Base-by-base conservation (phyloP, 2,888 invertebrate species). In the Eurytoma californica region DNA sequence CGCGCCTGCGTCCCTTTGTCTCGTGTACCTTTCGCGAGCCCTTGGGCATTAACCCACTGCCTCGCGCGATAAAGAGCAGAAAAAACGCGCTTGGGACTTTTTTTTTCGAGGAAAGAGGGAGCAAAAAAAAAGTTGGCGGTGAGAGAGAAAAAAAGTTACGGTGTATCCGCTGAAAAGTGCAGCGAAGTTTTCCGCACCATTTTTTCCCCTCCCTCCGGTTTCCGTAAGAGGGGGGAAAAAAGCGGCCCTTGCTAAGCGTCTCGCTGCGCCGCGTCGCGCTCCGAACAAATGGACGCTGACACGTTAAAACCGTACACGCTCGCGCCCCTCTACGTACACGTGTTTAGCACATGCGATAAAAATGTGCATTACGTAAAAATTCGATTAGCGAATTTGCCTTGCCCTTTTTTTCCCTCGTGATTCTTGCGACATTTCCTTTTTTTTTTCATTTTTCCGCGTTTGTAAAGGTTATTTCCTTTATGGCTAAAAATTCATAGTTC, bases 1-100 rank as follows among this genome's bases (percentile, higher is more conserved):
- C n/a, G 39, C 39, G 18, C 3, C 7, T 4, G 39, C 63, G 24
- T 18, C 69, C 69, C 39, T 57, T 69, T 69, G 69, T 69, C 30
- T 55, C 53, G 4, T 20, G n/a, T 51, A 67, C 53, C 67, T 57
- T 58, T 16, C 53, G n/a, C 57, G 18, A 69, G 57, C 57, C 69
- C 68, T 69, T 20, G 57, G 68, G 68, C 68, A 20, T 39, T 47
- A 69, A 69, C 68, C 69, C 69, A 69, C 57, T 58, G 39, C 57
- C 7, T 13, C 61, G 61, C 28, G 30, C n/a, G 39, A 53, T n/a
- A 53, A n/a, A 39, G 7, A 5, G n/a, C 1, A 63, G 13, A 53
- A 53, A n/a, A 53, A 13, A 49, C 24, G 24, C 7, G 9, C 39
- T 9, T 1, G 9, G 39, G 39, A 39, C 39, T 9, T 39, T 39